phyloP scores from a whole-genome alignment of 2,113 vertebrate genomes.

The Otolemur garnettii region DNA sequence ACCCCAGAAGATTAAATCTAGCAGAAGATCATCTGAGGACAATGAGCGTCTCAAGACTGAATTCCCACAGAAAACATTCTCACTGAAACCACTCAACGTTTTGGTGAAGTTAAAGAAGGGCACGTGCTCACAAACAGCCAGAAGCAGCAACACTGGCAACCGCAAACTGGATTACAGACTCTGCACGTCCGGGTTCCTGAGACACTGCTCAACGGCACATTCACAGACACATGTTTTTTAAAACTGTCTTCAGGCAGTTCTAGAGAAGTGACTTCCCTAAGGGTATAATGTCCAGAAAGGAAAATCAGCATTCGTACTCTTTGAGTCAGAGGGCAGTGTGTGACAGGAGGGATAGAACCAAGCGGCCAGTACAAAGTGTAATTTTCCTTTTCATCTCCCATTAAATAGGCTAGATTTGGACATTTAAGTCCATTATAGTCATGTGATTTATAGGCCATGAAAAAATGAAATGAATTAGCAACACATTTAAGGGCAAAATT shows the following conservation, averaged over 20 bases:
- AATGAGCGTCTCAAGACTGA: conserved; percentile 40
- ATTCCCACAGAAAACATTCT: conserved; percentile 71
- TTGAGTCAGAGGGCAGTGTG: background rate
- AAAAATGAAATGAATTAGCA: background rate
- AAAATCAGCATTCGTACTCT: background rate
- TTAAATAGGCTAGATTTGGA: background rate
- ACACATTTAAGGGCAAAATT: background rate
- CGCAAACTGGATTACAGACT: conserved; percentile 42
- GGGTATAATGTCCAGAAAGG: background rate
- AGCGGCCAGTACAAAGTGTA: background rate
- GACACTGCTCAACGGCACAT: background rate
- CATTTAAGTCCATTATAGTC: background rate
- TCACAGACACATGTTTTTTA: background rate
- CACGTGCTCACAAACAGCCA: conserved; percentile 9
- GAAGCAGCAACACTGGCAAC: conserved; percentile 39
- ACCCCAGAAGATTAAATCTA: conserved; percentile 32
- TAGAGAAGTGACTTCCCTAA: conserved; percentile 36
- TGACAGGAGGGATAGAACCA: background rate
- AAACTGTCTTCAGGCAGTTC: background rate
- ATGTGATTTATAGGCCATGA: background rate
- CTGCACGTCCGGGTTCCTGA: background rate
- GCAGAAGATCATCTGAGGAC: conserved; percentile 75
- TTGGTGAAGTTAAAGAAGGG: conserved; percentile 45
- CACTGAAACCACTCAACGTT: conserved; percentile 53
- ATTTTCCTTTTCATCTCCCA: background rate